Conservation (phyloP, 2,888 invertebrate genomes). For the Myopa testacea region DNA sequence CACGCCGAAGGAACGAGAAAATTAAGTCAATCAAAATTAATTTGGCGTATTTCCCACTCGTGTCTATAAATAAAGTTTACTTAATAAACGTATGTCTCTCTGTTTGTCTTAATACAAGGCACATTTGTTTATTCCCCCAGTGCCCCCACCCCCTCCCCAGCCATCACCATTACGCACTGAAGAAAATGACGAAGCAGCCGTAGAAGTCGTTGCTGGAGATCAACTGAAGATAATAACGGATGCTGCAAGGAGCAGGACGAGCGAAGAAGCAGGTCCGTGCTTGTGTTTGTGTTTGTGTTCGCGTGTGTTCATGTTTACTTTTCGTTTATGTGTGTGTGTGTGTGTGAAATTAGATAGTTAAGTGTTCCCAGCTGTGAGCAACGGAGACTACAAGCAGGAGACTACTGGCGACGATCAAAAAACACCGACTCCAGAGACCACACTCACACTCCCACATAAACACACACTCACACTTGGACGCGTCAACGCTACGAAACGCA, state of each 20-base stretch:
- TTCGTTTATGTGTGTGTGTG: background rate
- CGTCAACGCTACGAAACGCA: background rate
- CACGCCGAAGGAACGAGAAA: background rate
- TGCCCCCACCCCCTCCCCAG: background rate
- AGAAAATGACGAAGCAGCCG: background rate
- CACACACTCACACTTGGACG: background rate
- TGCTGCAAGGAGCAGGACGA: background rate
- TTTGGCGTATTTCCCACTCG: background rate
- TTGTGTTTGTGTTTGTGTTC: constrained; percentile 7
- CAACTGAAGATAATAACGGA: background rate
- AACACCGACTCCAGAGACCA: background rate
- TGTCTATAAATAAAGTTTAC: background rate
- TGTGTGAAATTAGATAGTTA: background rate
- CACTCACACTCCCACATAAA: constrained; percentile 8
- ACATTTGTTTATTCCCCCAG: background rate
- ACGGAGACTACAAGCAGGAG: background rate
- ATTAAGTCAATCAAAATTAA: background rate
- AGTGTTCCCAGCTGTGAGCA: background rate
- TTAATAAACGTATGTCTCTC: too few species aligned
- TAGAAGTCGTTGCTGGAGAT: constrained; percentile 1
- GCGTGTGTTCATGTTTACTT: background rate
- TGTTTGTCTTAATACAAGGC: background rate
- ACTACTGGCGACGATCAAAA: constrained; percentile 5
- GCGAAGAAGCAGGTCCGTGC: background rate
- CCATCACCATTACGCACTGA: too few species aligned